Base-by-base conservation (phyloP, 2,888 invertebrate species). In the Dryomyza anilis region DNA sequence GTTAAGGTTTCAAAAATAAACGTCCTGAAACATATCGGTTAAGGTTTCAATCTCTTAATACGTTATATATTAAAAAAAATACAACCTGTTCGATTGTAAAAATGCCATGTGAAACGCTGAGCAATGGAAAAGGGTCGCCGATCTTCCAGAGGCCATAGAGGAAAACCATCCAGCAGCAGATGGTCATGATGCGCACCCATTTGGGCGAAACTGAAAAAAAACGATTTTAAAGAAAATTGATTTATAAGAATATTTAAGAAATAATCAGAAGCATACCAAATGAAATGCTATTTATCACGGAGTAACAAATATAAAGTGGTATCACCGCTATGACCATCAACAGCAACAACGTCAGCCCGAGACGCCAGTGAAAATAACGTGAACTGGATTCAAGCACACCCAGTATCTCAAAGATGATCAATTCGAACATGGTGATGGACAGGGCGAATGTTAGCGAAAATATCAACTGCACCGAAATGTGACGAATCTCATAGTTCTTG, bases 351-450 rank as follows among this genome's bases (percentile, higher is more conserved):
- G 96, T 96, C 3, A 99, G 86, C 25, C 94, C 95, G 67, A 96
- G 84, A 78, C 95, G 94, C 99, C 99, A 99, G 81, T 96, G 96
- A 80, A 80, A 77, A 71, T 72, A 78, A 70, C 81, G 80, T 73
- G 87, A 97, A 93, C 93, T 93, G 21, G 94, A 89, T 80, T 97
- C 95, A 69, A 99, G 85, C 71, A 97, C 89, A 30, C 94, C 97
- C 66, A 98, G 86, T 72, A 99, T 99, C 86, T 99, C 99, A 85
- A 99, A 99, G 80, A 99, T 99, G 68, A 99, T 98, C 65, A 99
- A 86, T 82, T 99, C 98, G 84, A 99, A 99, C 96, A 99, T 96
- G 2, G 97, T 96, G 78, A 98, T 96, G 25, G 98, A 98, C 16
- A 99, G 85, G 0, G 98, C 93, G 81, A 99, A 95, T 36, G 97